Evolutionary conservation across 2,113 vertebrate species (phyloP), one percentile per base, ranked within the genome.

Genomic region (Chaenogobius annularis): DNA sequence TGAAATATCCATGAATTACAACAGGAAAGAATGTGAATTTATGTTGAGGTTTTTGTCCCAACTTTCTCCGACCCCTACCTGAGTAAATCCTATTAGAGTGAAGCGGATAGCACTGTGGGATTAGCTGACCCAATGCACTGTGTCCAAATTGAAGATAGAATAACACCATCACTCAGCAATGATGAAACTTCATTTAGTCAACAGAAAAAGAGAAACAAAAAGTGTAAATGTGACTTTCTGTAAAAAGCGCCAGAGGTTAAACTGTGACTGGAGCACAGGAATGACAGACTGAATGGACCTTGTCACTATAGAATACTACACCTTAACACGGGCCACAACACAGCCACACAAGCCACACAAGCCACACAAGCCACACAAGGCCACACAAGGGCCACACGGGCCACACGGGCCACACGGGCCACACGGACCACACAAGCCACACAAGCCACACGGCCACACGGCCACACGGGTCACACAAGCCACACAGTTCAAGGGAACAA

Each of bases 1-100:
- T 87, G 80, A 90, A 92, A 88, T 79, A 88, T 82, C 65, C 56
- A 89, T 85, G 85, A 86, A 74, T 62, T 5, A n/a, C 70, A 48
- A 68, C 68, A 56, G 85, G 58, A 79, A 68, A 84, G 73, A 71
- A 35, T 40, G 66, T 63, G 66, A 73, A 77, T 72, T 68, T 69
- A 68, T 72, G 65, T 72, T 31, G 52, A 82, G 85, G 85, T 78
- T 69, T 69, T 62, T 31, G 12, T 76, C 59, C n/a, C 75, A 76
- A 76, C 47, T 82, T 64, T 65, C 59, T 62, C 44, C 13, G 23
- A 13, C 48, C 59, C 46, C 46, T 31, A 23, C 61, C 69, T 56
- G 56, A 48, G 73, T 80, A 80, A 89, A 88, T 87, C 84, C 78
- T 83, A 73, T 88, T 83, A 85, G 63, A 31, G 50, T 22, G 47